Percentiles rank a stretch among this genome's conserved stretches.
Conservation (phyloP, 1,140 invertebrate genomes). For the Anastrepha obliqua region DNA sequence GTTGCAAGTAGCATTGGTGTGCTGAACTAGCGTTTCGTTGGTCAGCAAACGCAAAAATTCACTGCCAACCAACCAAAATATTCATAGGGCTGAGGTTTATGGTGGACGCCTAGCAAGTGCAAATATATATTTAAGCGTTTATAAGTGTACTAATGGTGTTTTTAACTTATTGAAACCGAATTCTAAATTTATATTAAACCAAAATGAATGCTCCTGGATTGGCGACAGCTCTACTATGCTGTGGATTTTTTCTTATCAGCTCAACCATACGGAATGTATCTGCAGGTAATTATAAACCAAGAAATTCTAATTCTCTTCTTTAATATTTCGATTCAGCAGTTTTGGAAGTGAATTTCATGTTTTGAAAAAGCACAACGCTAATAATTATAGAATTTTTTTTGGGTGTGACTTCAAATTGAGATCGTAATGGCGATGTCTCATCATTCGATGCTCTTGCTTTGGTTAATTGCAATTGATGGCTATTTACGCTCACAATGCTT, state of each 20-base stretch:
- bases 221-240: conserved; percentile 31
- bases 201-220: conserved; percentile 31
- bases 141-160: conserved; percentile 16
- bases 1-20: conserved; percentile 1
- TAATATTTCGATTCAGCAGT: too few relatives aligned
- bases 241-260: conserved; percentile 26
- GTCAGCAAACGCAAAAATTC: not conserved
- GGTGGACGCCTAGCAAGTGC: conserved; percentile 26
- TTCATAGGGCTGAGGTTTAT: not conserved
- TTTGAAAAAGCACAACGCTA: not conserved
- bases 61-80: conserved; percentile 25
- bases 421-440: conserved; percentile 52
- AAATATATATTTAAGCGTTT: not conserved
- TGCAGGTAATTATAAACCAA: conserved; percentile 41
- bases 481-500: not conserved
- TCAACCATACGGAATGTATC: conserved; percentile 42
- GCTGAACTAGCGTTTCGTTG: not conserved
- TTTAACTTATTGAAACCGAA: not conserved
- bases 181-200: conserved; percentile 18
- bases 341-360: not conserved
- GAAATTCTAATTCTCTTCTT: too few relatives aligned
- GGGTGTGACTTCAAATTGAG: conserved; percentile 45
- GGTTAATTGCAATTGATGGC: conserved; percentile 21
- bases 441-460: conserved; percentile 31
- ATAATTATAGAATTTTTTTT: not conserved